Evolutionary conservation across 2,888 invertebrate species (phyloP), one percentile per base, ranked within the genome.

Genomic region (Nemotelus nigrinus): DNA sequence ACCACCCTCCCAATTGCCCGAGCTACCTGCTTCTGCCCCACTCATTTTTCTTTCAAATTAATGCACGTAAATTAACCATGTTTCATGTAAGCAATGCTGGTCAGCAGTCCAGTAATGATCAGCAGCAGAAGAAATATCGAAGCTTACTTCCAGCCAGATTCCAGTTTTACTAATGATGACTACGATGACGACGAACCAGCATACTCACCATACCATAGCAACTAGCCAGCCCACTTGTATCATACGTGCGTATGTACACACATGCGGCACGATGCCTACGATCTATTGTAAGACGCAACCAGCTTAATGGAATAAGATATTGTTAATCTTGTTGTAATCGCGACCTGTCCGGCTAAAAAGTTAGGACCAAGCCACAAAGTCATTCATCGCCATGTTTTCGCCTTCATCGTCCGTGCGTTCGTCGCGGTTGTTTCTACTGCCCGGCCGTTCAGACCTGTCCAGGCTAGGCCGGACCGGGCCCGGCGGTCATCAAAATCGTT

Each of bases 251-350:
- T 25, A 25, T 25, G 25, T 25, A 25, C 25, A 25, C 25, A 25
- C 25, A 25, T 25, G 25, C 25, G 25, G 25, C 25, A 25, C 25
- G 25, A 25, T 25, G 25, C 25, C 25, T 25, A 25, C 25, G 25
- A 25, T 25, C 25, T 25, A 25, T 25, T 25, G 25, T 25, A 25
- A 25, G 41, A 63, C 39, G 25, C 41, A 65, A n/a, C 65, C 44
- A 3, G 10, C 65, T 65, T n/a, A 65, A 65, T 65, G 65, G 47
- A 65, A 65, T 65, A 45, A 65, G 45, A 65, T 45, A 65, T 65
- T 65, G 65, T 65, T 67, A 67, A 67, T 67, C 48, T n/a, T 48
- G 47, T 67, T 67, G 67, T 67, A 67, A 67, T 67, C 67, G 60
- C 60, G 67, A 67, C 67, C 67, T 67, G 67, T 67, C 67, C 67